These are phyloP conservation scores for Maniola hyperantus DNA, from an alignment of 2,888 invertebrate species.

Conservation along the genomic window DNA sequence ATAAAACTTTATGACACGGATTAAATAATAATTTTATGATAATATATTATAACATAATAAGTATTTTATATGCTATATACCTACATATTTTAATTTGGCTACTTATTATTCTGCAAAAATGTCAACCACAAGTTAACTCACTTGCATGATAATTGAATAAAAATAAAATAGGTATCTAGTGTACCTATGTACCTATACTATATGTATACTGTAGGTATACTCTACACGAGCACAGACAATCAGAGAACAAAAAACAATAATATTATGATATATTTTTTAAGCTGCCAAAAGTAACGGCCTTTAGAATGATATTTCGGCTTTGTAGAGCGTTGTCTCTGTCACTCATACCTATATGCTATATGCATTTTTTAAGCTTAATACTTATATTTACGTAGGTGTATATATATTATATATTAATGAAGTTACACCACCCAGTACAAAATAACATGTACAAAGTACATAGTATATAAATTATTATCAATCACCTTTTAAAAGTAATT, in stretches of 20 bases:
- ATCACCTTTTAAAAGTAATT: neutral
- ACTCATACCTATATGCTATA: too few relatives aligned
- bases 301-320: too few relatives aligned
- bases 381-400: too few relatives aligned
- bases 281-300: too few relatives aligned
- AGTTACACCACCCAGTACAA: neutral
- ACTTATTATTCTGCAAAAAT: neutral
- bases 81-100: neutral
- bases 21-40: neutral
- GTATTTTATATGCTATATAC: too few relatives aligned
- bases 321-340: too few relatives aligned
- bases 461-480: neutral
- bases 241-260: neutral
- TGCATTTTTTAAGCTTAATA: too few relatives aligned
- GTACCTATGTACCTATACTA: too few relatives aligned
- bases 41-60: neutral
- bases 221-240: neutral
- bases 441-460: too few relatives aligned
- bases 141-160: conserved; percentile 8
- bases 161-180: neutral
- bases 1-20: conserved; percentile 9
- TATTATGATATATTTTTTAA: neutral
- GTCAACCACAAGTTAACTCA: conserved; percentile 4
- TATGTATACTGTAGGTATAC: too few relatives aligned
- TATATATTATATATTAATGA: neutral